These are phyloP conservation scores for Cyclargus thomasi DNA, from an alignment of 1,140 invertebrate species.

Conservation along the genomic window DNA sequence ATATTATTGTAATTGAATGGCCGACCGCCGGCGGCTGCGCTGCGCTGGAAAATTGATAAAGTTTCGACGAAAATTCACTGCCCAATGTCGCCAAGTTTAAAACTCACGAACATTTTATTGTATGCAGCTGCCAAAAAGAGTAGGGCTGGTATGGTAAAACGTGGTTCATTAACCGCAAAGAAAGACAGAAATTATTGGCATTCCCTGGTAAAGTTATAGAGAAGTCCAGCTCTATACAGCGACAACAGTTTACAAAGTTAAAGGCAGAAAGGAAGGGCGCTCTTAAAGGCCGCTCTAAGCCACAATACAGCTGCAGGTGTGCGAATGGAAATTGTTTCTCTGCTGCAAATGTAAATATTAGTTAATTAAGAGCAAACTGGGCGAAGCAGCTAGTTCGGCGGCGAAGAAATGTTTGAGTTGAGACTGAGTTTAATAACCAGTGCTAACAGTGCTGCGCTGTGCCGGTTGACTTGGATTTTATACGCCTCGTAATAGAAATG, in stretches of 20 bases:
- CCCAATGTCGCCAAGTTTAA: slow-evolving; percentile 25
- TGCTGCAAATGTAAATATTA: slow-evolving; percentile 64
- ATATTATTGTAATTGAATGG: slow-evolving; percentile 36
- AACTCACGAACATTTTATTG: slow-evolving; percentile 34
- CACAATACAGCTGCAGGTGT: slow-evolving; percentile 53
- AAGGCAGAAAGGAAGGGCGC: no score
- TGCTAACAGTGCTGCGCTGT: slow-evolving; percentile 20
- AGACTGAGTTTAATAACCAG: slow-evolving; percentile 44
- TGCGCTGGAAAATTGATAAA: slow-evolving; percentile 38
- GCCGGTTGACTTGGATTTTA: no score
- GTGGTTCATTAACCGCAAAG: no score
- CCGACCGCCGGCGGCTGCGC: slow-evolving; percentile 30
- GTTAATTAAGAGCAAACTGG: slow-evolving; percentile 68
- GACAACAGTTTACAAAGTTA: no score
- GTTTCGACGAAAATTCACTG: slow-evolving; percentile 36
- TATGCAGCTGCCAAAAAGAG: slow-evolving; percentile 15
- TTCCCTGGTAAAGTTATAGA: no score
- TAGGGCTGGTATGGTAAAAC: no score
- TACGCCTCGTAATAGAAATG: no score
- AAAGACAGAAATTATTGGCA: no score
- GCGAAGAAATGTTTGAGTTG: slow-evolving; percentile 51
- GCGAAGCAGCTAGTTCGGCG: slow-evolving; percentile 34
- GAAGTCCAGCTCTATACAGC: no score
- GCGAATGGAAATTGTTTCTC: slow-evolving; percentile 53
- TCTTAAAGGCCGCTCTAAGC: slow-evolving; percentile 28